These are phyloP conservation scores for Cylas formicarius DNA, from an alignment of 1,140 invertebrate genomes.

Conservation along the genomic window DNA sequence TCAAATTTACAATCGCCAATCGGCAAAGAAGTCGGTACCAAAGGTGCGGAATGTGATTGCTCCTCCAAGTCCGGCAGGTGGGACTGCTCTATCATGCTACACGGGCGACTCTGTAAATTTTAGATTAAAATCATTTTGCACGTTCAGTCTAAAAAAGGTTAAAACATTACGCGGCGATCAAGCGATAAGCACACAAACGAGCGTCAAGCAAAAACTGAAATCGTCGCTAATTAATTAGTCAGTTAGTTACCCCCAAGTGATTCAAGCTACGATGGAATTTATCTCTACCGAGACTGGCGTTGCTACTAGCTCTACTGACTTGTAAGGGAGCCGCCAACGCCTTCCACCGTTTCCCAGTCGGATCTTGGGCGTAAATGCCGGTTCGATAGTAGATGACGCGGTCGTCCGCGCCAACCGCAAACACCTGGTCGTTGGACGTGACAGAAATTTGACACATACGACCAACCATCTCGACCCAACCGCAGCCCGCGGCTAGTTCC, in stretches of 20 bases:
- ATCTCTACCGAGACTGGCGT: slow-evolving; percentile 51
- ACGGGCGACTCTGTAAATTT: slow-evolving; percentile 44
- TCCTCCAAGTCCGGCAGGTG: slow-evolving; percentile 50
- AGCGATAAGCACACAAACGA: background rate
- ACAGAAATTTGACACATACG: slow-evolving; percentile 77
- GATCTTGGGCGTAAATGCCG: slow-evolving; percentile 66
- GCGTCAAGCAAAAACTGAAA: slow-evolving; percentile 1
- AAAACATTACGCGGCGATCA: background rate
- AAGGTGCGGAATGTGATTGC: slow-evolving; percentile 53
- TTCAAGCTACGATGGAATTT: slow-evolving; percentile 46
- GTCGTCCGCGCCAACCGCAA: slow-evolving; percentile 63
- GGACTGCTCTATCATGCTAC: slow-evolving; percentile 45
- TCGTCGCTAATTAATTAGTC: background rate
- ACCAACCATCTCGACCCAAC: slow-evolving; percentile 80
- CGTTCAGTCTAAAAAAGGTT: background rate
- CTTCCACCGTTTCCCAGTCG: slow-evolving; percentile 83
- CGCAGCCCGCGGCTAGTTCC: slow-evolving; percentile 62
- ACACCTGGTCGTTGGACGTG: slow-evolving; percentile 79
- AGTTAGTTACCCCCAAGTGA: slow-evolving; percentile 25
- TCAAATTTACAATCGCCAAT: slow-evolving; percentile 44
- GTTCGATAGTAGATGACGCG: slow-evolving; percentile 70
- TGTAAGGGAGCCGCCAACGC: slow-evolving; percentile 67
- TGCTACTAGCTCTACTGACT: slow-evolving; percentile 69
- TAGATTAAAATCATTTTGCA: background rate
- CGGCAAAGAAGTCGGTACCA: slow-evolving; percentile 39